Evolutionary conservation across 2,797 vertebrate genomes (phyloP).

Genomic region (Sebastes aleutianus): DNA sequence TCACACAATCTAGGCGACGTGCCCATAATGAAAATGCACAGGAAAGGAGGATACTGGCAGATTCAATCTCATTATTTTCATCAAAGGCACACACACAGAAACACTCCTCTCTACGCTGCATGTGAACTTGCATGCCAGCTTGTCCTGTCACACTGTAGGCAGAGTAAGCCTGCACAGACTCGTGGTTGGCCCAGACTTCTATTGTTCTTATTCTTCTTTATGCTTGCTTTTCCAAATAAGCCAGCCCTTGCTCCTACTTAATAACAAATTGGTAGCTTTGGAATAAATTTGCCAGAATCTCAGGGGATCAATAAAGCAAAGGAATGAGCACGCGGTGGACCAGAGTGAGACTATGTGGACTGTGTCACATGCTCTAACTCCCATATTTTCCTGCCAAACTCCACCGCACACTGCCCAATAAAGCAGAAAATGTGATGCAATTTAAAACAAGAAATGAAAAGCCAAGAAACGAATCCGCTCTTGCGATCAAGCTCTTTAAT

Average conservation of each 20-base stretch:
- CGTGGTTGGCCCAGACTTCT: constrained; percentile 26
- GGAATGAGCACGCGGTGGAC: constrained; percentile 39
- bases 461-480: constrained; percentile 12
- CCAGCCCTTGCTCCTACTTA: constrained; percentile 27
- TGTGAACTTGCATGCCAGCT: constrained; percentile 45
- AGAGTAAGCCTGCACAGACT: constrained; percentile 14
- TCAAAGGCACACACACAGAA: constrained; percentile 34
- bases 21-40: constrained; percentile 46
- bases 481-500: constrained; percentile 29
- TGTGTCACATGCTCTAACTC: constrained; percentile 45
- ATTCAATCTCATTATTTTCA: constrained; percentile 70
- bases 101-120: constrained; percentile 21
- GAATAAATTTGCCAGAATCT: constrained; percentile 43
- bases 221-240: constrained; percentile 38
- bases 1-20: constrained; percentile 36
- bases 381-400: constrained; percentile 30
- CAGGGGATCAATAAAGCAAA: constrained; percentile 41
- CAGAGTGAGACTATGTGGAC: constrained; percentile 52
- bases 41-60: constrained; percentile 37
- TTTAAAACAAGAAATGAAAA: background rate
- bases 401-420: constrained; percentile 17
- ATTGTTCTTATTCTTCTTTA: constrained; percentile 22
- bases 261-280: constrained; percentile 40
- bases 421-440: constrained; percentile 33
- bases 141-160: constrained; percentile 28